Evolutionary conservation across 2,888 invertebrate species (phyloP), one percentile per base, ranked within the genome.

Genomic region (Steromphala cineraria): DNA sequence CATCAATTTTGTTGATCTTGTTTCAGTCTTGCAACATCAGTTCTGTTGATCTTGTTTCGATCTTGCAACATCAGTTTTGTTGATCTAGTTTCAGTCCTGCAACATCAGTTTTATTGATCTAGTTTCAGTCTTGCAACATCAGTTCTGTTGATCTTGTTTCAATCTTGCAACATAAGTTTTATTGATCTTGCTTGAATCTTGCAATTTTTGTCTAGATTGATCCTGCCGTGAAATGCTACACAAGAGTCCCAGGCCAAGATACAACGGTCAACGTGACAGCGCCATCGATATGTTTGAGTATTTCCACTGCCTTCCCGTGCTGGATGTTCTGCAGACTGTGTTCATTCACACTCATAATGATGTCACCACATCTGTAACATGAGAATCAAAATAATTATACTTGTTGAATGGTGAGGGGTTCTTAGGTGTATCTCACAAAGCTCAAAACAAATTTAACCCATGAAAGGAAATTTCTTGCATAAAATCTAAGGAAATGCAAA

Each of bases 161-260:
- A 56, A n/a, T 21, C 56, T 56, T n/a, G n/a, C 56, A n/a, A 56
- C 0, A n/a, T 56, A 56, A n/a, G n/a, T n/a, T n/a, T 19, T 17
- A 56, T 56, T 62, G 3, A 24, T 15, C 28, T 24, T 8, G 28
- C 13, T 28, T 15, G 13, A 28, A 28, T 62, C 62, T 13, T 62
- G 62, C 3, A 15, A 15, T 62, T 10, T 62, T 24, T 13, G 10
- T n/a, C n/a, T n/a, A n/a, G n/a, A n/a, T n/a, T n/a, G n/a, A n/a
- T n/a, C n/a, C n/a, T n/a, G n/a, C n/a, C n/a, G 28, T 36, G 13
- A 36, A 21, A 19, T 15, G 80, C 91, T 89, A 93, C 62, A 93
- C 92, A 78, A 92, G 86, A 62, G 93, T 92, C 55, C 94, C 94
- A n/a, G 94, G 94, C 94, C 94, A 94, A 7, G 94, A 94, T 15